Percentiles rank a stretch among this genome's conserved stretches.
Conservation (phyloP, 2,113 vertebrate species). For the Naja naja region DNA sequence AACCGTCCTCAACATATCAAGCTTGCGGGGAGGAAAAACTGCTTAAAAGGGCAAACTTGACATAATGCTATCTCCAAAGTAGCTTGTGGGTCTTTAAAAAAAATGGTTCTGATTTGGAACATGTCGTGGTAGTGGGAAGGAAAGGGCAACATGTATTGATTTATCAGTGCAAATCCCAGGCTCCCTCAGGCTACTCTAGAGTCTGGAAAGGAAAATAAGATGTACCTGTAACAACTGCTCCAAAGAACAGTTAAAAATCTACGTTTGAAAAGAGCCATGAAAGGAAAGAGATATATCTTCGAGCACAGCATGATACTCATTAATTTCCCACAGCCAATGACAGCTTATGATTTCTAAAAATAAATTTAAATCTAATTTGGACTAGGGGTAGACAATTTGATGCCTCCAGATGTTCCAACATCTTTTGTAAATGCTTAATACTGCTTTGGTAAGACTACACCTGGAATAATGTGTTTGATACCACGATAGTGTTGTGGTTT, state of each 20-base stretch:
- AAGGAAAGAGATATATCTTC: background rate
- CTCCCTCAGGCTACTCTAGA: background rate
- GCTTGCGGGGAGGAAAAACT: background rate
- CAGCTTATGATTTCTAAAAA: background rate
- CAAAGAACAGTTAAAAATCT: background rate
- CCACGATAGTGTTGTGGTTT: too few relatives aligned
- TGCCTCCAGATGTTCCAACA: background rate
- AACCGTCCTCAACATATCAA: background rate
- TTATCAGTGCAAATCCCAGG: background rate
- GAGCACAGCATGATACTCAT: background rate
- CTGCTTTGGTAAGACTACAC: background rate
- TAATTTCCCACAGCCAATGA: background rate
- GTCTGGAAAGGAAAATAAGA: background rate
- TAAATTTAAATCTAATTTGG: background rate
- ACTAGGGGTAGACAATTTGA: background rate
- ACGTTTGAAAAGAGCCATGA: background rate
- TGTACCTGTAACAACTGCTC: background rate
- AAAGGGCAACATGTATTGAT: background rate
- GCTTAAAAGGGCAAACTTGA: background rate
- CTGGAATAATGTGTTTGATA: background rate
- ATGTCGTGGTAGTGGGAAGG: background rate
- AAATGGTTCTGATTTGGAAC: background rate
- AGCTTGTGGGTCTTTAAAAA: background rate
- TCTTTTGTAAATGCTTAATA: background rate
- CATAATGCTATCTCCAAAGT: background rate